Evolutionary conservation across 1,140 invertebrate genomes (phyloP), one percentile per base, ranked within the genome.

Genomic region (Aphaenogaster ashmeadi): DNA sequence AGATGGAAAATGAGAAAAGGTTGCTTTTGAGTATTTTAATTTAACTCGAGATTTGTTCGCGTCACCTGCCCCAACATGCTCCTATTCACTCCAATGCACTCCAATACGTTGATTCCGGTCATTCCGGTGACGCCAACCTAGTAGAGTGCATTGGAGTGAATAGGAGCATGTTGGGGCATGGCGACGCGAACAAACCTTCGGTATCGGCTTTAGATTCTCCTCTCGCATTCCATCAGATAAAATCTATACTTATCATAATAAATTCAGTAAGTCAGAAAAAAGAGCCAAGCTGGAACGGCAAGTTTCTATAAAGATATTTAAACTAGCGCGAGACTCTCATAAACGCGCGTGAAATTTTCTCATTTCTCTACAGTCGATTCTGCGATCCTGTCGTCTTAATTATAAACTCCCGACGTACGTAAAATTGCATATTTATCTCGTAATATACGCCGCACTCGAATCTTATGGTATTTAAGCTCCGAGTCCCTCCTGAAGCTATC

Each of bases 391-490:
- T 11, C 13, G 27, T 33, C 18, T 75, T 38, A 77, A 44, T 44
- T 77, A 58, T 15, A 60, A 78, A 77, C 11, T 11, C 7, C 15
- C 8, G 3, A 44, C 5, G 3, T n/a, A 27, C 44, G 38, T 71
- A 44, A 81, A 71, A 71, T 8, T 13, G 21, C 27, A 13, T 6
- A 66, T 81, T 80, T 67, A 9, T 66, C 50, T 56, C n/a, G 33
- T 21, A 67, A 79, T 9, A 64, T 21, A 36, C 7, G 2, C 3
- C 38, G 52, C 33, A n/a, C 11, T 56, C 54, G 18, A 75, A 52
- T 50, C 3, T 41, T 2, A 44, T 3, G 2, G 41, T 8, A 41
- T 71, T 67, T 56, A 71, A 71, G 64, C 38, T 44, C 50, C 27
- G 9, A 58, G 66, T 5, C 9, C 18, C 36, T 69, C 21, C n/a